Percentiles rank a stretch among this genome's conserved stretches.
Conservation (phyloP, 2,113 vertebrate species). For the Aphelocoma coerulescens region DNA sequence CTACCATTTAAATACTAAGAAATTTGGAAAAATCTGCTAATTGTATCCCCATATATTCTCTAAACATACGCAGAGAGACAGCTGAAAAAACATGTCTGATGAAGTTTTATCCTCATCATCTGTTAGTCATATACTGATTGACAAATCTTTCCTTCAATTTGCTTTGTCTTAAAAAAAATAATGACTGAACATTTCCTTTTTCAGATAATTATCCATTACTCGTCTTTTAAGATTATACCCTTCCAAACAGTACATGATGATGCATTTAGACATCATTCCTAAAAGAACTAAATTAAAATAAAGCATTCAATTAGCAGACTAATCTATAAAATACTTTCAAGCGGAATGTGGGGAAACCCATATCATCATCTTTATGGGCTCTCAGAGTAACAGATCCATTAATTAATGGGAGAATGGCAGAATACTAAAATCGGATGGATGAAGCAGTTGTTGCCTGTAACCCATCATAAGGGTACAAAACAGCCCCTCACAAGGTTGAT, state of each 20-base stretch:
- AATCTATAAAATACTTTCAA: background rate
- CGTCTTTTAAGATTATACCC: background rate
- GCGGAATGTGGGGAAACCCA: background rate
- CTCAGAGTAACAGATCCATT: background rate
- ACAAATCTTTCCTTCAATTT: background rate
- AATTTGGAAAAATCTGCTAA: background rate
- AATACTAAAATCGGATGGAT: background rate
- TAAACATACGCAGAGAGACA: background rate
- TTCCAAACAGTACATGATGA: background rate
- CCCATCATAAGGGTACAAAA: background rate
- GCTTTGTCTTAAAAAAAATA: background rate
- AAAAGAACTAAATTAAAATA: background rate
- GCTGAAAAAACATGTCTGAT: background rate
- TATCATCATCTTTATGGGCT: background rate
- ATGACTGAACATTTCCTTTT: background rate
- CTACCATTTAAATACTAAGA: background rate
- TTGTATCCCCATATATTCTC: background rate
- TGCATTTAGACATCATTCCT: background rate
- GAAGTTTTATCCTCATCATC: background rate
- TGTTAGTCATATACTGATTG: background rate
- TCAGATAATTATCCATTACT: background rate
- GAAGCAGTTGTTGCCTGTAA: background rate
- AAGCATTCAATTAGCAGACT: background rate
- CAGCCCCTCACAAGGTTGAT: background rate
- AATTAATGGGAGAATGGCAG: background rate